These are phyloP conservation scores for Neoascia interrupta DNA, from an alignment of 2,888 invertebrate genomes.

Conservation along the genomic window DNA sequence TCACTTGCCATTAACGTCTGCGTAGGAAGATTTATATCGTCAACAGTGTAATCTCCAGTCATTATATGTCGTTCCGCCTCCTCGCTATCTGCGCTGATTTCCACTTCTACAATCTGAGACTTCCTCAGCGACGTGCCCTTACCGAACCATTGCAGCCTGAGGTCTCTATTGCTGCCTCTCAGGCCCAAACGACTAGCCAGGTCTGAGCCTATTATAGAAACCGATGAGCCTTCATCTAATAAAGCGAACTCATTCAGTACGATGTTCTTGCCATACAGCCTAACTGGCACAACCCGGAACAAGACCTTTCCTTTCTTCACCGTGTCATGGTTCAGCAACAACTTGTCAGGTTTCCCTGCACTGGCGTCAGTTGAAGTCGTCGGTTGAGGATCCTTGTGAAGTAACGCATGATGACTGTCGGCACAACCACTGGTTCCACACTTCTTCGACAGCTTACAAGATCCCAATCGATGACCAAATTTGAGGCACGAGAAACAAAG, in stretches of 20 bases:
- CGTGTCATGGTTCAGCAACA: not conserved
- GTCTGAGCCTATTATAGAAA: not conserved
- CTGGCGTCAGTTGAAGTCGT: not conserved
- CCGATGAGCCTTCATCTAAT: constrained; percentile 1
- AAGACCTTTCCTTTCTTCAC: not conserved
- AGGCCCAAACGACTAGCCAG: not conserved
- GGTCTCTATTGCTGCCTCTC: not conserved
- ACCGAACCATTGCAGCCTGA: constrained; percentile 5
- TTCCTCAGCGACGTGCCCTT: not conserved
- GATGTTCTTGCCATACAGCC: not conserved
- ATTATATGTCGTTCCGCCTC: constrained; percentile 4
- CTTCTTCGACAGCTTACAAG: not conserved
- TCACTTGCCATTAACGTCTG: no score
- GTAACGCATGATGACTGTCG: not conserved
- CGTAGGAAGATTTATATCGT: constrained; percentile 41
- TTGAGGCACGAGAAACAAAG: constrained; percentile 3
- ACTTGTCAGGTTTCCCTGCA: not conserved
- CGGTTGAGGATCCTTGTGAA: not conserved
- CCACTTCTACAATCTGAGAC: not conserved
- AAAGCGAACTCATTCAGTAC: not conserved
- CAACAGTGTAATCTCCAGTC: constrained; percentile 30
- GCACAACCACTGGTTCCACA: not conserved
- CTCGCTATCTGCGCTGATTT: constrained; percentile 25
- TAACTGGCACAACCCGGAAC: constrained; percentile 10
- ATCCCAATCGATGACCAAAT: not conserved